Evolutionary conservation across 2,888 invertebrate species (phyloP).

Genomic region (Boloria euphrosyne): DNA sequence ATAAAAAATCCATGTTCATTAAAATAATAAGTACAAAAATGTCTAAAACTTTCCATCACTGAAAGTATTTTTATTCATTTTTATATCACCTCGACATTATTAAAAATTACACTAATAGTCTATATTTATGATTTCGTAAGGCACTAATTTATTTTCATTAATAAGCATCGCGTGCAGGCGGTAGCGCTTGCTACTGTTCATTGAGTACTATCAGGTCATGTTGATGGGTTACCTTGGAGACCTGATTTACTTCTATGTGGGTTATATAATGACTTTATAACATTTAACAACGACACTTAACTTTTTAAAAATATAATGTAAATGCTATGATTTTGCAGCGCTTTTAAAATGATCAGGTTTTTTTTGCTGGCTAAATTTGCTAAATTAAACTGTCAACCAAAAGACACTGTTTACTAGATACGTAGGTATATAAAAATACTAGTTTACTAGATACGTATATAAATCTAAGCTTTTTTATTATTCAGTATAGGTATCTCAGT

Average conservation of each 20-base stretch:
- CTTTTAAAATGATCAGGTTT: too few species aligned
- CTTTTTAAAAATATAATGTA: too few species aligned
- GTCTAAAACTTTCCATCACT: background rate
- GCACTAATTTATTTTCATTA: constrained; percentile 21
- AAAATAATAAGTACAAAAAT: background rate
- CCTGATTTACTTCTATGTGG: constrained; percentile 30
- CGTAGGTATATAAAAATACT: too few species aligned
- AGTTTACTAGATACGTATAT: too few species aligned
- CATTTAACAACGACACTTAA: too few species aligned
- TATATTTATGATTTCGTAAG: constrained; percentile 8
- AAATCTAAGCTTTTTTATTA: too few species aligned
- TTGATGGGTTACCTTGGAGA: constrained; percentile 48
- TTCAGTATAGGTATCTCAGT: too few species aligned
- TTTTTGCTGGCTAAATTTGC: too few species aligned
- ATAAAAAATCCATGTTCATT: background rate
- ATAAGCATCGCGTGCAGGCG: constrained; percentile 31
- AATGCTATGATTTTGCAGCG: too few species aligned
- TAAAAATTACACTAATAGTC: background rate
- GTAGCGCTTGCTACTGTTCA: constrained; percentile 3
- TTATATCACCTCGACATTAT: constrained; percentile 1
- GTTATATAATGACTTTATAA: constrained; percentile 11
- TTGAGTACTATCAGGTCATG: constrained; percentile 30
- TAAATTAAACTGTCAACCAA: too few species aligned
- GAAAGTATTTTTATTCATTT: background rate
- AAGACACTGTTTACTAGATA: too few species aligned